Conservation (phyloP, 2,888 invertebrate genomes). For the Bellardia bayeri region DNA sequence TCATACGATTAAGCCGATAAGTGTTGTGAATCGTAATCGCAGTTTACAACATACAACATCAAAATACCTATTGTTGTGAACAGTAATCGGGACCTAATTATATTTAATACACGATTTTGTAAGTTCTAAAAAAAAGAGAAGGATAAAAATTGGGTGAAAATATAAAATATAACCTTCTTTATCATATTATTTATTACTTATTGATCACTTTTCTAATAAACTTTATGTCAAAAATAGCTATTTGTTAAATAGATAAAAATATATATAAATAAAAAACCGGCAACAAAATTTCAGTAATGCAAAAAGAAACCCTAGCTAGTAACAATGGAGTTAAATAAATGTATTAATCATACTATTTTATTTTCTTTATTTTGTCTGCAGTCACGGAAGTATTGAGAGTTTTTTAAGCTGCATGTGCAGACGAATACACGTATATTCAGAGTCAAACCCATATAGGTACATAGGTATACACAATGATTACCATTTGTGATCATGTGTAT, state of each 20-base stretch:
- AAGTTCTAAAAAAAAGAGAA: too few relatives aligned
- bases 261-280: not conserved
- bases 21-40: too few relatives aligned
- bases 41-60: too few relatives aligned
- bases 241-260: not conserved
- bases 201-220: not conserved
- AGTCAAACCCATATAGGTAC: not conserved
- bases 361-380: not conserved
- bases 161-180: too few relatives aligned
- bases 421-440: not conserved
- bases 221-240: not conserved
- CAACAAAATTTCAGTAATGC: not conserved
- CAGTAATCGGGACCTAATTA: too few relatives aligned
- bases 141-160: too few relatives aligned
- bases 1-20: too few relatives aligned
- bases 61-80: too few relatives aligned
- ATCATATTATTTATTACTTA: not conserved
- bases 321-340: not conserved
- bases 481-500: not conserved
- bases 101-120: too few relatives aligned
- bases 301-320: slow-evolving; percentile 1
- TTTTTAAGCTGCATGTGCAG: slow-evolving; percentile 10
- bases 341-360: not conserved
- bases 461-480: not conserved
- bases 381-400: slow-evolving; percentile 13